Conservation (phyloP, 2,888 invertebrate genomes). For the Vandiemenella viatica region DNA sequence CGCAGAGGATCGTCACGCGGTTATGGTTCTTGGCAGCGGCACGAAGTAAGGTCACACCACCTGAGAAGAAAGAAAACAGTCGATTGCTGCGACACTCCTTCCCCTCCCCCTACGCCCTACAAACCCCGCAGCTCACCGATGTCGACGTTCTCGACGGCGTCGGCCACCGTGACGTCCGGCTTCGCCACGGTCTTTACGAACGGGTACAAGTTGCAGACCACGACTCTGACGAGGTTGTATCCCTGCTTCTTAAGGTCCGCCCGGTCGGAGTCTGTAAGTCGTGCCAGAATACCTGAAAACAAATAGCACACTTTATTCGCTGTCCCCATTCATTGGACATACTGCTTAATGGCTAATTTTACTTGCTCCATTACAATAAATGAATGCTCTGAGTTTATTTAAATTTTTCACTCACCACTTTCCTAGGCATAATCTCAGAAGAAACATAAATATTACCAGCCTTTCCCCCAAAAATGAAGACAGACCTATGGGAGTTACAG, state of each 20-base stretch:
- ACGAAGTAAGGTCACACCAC: constrained; percentile 81
- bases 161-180: constrained; percentile 60
- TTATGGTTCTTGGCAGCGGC: constrained; percentile 96
- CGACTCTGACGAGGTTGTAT: constrained; percentile 67
- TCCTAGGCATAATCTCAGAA: no score
- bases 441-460: no score
- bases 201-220: constrained; percentile 94
- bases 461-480: no score
- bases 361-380: no score
- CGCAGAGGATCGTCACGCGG: constrained; percentile 86
- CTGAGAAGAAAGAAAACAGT: constrained; percentile 26
- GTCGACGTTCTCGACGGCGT: constrained; percentile 93
- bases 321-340: no score
- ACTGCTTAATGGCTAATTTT: no score
- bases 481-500: no score
- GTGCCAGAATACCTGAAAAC: constrained; percentile 40
- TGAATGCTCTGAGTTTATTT: no score
- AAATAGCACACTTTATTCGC: neutral
- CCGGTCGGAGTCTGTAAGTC: constrained; percentile 58
- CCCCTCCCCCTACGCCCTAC: no score
- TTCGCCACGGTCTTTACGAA: constrained; percentile 78
- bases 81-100: no score
- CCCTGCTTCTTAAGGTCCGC: constrained; percentile 67
- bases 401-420: no score
- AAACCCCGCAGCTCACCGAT: constrained; percentile 65